Percentiles rank a stretch among this genome's conserved stretches.
phyloP scores from a whole-genome alignment of 2,797 vertebrate genomes.

The Galago senegalensis region DNA sequence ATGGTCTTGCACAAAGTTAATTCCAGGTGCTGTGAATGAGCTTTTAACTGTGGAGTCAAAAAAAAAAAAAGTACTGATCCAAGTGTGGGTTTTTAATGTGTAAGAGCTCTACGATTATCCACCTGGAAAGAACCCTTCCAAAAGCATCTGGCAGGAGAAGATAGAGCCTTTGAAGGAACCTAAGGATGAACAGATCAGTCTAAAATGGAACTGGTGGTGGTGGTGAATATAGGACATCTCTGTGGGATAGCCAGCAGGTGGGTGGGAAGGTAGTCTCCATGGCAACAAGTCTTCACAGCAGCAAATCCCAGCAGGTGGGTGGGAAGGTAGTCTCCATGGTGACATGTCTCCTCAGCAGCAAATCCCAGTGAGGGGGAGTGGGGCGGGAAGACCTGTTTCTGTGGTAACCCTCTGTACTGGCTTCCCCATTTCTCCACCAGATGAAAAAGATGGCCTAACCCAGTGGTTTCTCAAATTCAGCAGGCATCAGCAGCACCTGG shows the following conservation, averaged over 20 bases:
- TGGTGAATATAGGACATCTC: constrained; percentile 75
- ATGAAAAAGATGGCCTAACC: constrained; percentile 74
- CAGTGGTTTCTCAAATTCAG: constrained; percentile 68
- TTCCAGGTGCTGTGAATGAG: constrained; percentile 64
- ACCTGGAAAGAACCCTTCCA: constrained; percentile 61
- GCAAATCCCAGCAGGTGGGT: constrained; percentile 85
- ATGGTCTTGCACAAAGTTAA: constrained; percentile 48
- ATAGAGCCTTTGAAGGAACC: constrained; percentile 50
- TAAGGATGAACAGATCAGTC: constrained; percentile 66
- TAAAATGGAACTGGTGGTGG: constrained; percentile 73
- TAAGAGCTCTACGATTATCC: constrained; percentile 13
- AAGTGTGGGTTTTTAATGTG: constrained; percentile 42
- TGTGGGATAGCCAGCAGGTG: constrained; percentile 83
- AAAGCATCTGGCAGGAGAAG: constrained; percentile 56
- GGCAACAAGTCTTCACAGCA: constrained; percentile 80
- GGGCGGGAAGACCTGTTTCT: constrained; percentile 80
- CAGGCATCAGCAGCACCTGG: constrained; percentile 67
- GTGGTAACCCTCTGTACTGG: constrained; percentile 74
- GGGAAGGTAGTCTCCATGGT: constrained; percentile 85
- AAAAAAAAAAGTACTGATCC: constrained; percentile 20
- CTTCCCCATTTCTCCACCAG: constrained; percentile 71
- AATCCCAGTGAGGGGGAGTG: constrained; percentile 76
- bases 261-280: constrained; percentile 81
- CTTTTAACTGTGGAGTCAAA: constrained; percentile 58
- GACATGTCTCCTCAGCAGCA: constrained; percentile 81